Evolutionary conservation across 2,113 vertebrate genomes (phyloP).

Genomic region (Benitochromis conjunctus): DNA sequence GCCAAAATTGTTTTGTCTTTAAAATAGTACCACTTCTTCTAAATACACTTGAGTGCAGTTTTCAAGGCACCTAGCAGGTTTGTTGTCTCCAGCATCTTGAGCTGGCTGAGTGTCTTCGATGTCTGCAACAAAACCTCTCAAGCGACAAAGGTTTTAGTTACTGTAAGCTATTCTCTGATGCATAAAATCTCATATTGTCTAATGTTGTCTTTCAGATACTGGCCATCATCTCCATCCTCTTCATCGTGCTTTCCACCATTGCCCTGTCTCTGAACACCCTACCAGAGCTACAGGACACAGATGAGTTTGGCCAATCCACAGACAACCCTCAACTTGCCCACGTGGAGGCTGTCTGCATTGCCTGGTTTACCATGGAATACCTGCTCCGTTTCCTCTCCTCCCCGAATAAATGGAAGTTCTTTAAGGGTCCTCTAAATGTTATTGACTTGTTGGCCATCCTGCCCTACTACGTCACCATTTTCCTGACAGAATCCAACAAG

Average conservation of each 20-base stretch:
- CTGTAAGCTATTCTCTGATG: not conserved
- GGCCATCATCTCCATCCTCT: conserved; percentile 99
- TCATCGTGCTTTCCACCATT: conserved; percentile 97
- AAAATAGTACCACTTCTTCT: not conserved
- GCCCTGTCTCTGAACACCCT: conserved; percentile 98
- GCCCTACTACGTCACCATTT: conserved; percentile 97
- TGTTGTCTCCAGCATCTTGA: not conserved
- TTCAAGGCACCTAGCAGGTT: not conserved
- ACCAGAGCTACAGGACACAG: conserved; percentile 91
- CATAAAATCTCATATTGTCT: not conserved
- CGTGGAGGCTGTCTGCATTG: conserved; percentile 96
- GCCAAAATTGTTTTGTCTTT: not conserved
- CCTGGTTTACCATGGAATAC: conserved; percentile 99
- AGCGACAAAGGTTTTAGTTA: not conserved
- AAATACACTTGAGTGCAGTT: not conserved
- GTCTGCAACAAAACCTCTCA: not conserved
- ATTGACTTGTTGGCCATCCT: conserved; percentile 96
- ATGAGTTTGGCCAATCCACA: conserved; percentile 90
- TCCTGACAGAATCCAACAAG: conserved; percentile 98
- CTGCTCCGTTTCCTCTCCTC: conserved; percentile 95
- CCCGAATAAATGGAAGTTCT: conserved; percentile 99
- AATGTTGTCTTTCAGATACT: conserved; percentile 84
- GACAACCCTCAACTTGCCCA: conserved; percentile 97
- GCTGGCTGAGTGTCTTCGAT: not conserved
- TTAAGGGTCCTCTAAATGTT: conserved; percentile 95